These are phyloP conservation scores for Andrena praecox DNA, from an alignment of 2,888 invertebrate genomes.

Conservation along the genomic window DNA sequence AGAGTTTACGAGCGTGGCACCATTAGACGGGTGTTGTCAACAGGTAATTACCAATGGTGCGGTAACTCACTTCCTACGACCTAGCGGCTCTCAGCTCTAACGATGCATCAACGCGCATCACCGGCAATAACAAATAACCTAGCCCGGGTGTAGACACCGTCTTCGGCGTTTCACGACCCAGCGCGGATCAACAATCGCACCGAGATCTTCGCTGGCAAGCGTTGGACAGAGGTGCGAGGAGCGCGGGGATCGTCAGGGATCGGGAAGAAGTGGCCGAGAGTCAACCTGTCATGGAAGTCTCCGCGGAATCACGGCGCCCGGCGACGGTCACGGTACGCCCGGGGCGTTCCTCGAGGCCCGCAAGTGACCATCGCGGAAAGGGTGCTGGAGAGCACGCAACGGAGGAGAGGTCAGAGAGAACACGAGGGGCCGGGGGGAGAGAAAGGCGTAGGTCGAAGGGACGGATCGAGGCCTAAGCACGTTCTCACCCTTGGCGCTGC, in stretches of 20 bases:
- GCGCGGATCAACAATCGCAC: neutral
- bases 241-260: neutral
- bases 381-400: conserved; percentile 69
- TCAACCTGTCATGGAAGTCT: conserved; percentile 5
- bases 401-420: conserved; percentile 58
- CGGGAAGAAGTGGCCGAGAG: conserved; percentile 7
- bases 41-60: conserved; percentile 77
- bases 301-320: conserved; percentile 7
- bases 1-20: conserved; percentile 78
- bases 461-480: conserved; percentile 83
- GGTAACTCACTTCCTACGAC: conserved; percentile 73
- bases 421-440: conserved; percentile 47
- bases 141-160: neutral
- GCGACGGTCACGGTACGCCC: conserved; percentile 43
- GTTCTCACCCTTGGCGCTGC: conserved; percentile 84
- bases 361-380: conserved; percentile 78
- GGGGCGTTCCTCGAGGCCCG: conserved; percentile 51
- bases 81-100: conserved; percentile 59
- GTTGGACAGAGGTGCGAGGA: too few relatives aligned
- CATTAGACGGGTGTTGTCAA: conserved; percentile 79
- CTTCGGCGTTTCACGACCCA: neutral
- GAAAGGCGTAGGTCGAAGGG: conserved; percentile 77
- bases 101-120: conserved; percentile 56
- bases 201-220: neutral
- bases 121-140: conserved; percentile 45